These are phyloP conservation scores for rat (Rattus norvegicus) DNA, from an alignment of 2,113 vertebrate genomes.

Conservation along the genomic window GRCr8 NC_086029.1:18613501-18614000, in stretches of 20 bases:
- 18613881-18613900: conserved; percentile 30
- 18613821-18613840: neutral
- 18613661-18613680: neutral
- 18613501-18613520: no score
- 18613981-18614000: conserved; percentile 61
- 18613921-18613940: conserved; percentile 45
- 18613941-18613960: conserved; percentile 74
- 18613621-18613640: neutral
- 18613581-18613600: neutral
- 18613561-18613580: no score
- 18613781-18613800: neutral
- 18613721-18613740: neutral
- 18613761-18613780: neutral
- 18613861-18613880: neutral
- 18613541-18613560: no score
- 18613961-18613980: conserved; percentile 75
- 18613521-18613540: no score
- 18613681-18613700: neutral
- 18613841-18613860: neutral
- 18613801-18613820: neutral
- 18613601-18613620: neutral
- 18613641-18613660: neutral
- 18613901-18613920: conserved; percentile 61
- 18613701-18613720: neutral
- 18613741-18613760: neutral